phyloP scores from a whole-genome alignment of 2,888 invertebrate species.

The Eupithecia tripunctaria region DNA sequence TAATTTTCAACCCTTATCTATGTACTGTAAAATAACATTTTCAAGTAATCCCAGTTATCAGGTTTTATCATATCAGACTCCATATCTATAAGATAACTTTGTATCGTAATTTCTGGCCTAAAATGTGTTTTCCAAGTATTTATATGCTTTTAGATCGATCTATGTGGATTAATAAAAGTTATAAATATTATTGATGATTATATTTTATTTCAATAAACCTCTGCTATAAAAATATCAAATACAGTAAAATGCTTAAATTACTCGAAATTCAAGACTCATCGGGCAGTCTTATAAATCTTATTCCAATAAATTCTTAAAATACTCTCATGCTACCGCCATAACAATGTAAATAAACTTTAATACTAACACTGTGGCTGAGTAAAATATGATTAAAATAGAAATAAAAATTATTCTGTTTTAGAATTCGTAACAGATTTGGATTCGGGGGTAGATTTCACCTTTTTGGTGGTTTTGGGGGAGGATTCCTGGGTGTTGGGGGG shows the following conservation, averaged over 20 bases:
- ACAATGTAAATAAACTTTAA: conserved; percentile 64
- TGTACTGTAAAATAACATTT: too few species aligned
- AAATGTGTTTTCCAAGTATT: conserved; percentile 29
- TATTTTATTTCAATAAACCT: conserved; percentile 43
- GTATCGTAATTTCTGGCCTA: conserved; percentile 38
- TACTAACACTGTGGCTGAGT: conserved; percentile 64
- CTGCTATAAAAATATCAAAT: conserved; percentile 50
- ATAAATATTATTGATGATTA: conserved; percentile 37
- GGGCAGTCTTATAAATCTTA: conserved; percentile 58
- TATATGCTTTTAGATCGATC: conserved; percentile 40
- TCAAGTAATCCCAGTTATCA: background rate
- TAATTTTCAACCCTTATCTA: conserved; percentile 3
- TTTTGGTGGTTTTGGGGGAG: conserved; percentile 63
- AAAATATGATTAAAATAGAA: conserved; percentile 19
- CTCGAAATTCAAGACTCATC: conserved; percentile 60
- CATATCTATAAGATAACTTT: conserved; percentile 38
- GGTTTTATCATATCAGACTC: conserved; percentile 40
- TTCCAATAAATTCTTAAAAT: conserved; percentile 48
- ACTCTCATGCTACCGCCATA: conserved; percentile 63
- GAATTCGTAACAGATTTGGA: conserved; percentile 65
- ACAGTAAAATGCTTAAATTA: conserved; percentile 58
- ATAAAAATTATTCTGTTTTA: conserved; percentile 42
- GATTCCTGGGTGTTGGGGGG: conserved; percentile 47
- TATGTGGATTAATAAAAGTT: conserved; percentile 44
- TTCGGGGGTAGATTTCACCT: conserved; percentile 72